phyloP scores from a whole-genome alignment of 2,888 invertebrate genomes.

The Epiblema foenella region DNA sequence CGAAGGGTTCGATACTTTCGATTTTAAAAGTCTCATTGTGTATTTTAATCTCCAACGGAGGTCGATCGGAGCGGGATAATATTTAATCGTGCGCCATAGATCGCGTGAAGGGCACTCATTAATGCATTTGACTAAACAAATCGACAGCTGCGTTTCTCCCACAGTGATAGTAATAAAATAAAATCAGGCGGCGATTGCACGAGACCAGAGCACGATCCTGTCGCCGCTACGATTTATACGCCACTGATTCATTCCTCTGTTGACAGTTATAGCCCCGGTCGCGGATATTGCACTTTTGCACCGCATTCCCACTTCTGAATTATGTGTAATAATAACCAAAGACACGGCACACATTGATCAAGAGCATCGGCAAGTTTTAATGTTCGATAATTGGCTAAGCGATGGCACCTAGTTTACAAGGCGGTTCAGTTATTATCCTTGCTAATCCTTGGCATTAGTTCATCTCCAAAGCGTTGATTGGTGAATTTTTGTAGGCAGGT shows the following conservation, averaged over 20 bases:
- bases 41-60: constrained; percentile 42
- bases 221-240: constrained; percentile 74
- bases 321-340: constrained; percentile 73
- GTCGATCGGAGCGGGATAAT: constrained; percentile 37
- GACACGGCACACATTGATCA: constrained; percentile 53
- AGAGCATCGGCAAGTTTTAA: constrained; percentile 49
- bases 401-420: constrained; percentile 45
- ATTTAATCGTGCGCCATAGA: constrained; percentile 41
- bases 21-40: constrained; percentile 50
- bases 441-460: neutral
- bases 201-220: constrained; percentile 64
- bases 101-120: constrained; percentile 54
- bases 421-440: neutral
- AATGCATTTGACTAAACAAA: constrained; percentile 74
- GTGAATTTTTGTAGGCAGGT: no score
- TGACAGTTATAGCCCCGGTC: constrained; percentile 77
- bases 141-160: constrained; percentile 61
- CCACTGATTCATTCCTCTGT: constrained; percentile 78
- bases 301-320: constrained; percentile 72
- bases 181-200: constrained; percentile 70
- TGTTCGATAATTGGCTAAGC: constrained; percentile 43
- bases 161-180: constrained; percentile 70
- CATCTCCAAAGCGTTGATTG: neutral
- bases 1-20: constrained; percentile 53
- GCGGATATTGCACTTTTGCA: constrained; percentile 81